phyloP scores from a whole-genome alignment of 2,797 vertebrate species.

The Siniperca obscura region DNA sequence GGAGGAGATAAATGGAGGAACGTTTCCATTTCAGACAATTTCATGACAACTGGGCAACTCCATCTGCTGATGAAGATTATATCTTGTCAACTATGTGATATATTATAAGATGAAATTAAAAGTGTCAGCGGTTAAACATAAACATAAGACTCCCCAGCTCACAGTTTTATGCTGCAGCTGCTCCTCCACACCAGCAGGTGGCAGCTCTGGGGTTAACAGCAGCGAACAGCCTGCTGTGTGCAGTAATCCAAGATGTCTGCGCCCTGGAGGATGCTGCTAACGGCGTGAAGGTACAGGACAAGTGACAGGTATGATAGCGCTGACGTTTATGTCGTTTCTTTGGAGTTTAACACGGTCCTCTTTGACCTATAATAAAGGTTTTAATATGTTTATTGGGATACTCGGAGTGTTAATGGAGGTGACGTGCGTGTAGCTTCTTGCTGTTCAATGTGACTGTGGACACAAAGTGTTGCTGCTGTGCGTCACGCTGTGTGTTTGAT shows the following conservation, averaged over 20 bases:
- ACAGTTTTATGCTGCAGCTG: neutral
- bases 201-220: neutral
- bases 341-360: rapidly evolving
- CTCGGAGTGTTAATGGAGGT: rapidly evolving
- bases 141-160: no score
- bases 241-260: constrained; percentile 80
- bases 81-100: no score
- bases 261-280: constrained; percentile 69
- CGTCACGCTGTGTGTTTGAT: neutral
- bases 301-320: constrained; percentile 52
- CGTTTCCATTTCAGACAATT: no score
- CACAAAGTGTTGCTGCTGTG: constrained; percentile 6
- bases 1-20: no score
- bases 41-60: no score
- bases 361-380: rapidly evolving
- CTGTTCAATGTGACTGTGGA: constrained; percentile 1
- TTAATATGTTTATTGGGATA: rapidly evolving
- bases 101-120: no score
- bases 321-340: rapidly evolving
- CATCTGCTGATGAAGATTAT: no score
- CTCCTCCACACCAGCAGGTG: constrained; percentile 71
- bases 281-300: constrained; percentile 72
- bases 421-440: rapidly evolving
- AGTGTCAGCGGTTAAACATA: no score
- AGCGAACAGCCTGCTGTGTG: neutral